These are phyloP conservation scores for Pandemis heparana DNA, from an alignment of 2,888 invertebrate species.

Conservation along the genomic window DNA sequence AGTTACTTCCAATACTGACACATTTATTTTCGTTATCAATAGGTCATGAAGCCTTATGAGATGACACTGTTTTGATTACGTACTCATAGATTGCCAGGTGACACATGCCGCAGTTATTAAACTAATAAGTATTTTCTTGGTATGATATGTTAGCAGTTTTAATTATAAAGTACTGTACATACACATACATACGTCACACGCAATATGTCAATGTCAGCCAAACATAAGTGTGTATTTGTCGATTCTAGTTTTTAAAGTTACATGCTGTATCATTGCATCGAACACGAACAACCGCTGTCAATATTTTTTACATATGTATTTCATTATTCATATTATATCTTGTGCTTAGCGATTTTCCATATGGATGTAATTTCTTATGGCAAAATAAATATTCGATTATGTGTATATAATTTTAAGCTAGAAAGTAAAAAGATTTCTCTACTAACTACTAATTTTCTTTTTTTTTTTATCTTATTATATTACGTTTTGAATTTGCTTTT, in stretches of 20 bases:
- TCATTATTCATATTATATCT: too few relatives aligned
- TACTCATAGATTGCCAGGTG: neutral
- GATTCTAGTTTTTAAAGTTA: neutral
- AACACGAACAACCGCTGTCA: neutral
- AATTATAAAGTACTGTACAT: neutral
- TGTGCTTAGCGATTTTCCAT: too few relatives aligned
- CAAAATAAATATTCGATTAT: too few relatives aligned
- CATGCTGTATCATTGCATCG: neutral
- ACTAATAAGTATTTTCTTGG: neutral
- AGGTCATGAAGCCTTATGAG: neutral
- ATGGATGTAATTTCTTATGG: too few relatives aligned
- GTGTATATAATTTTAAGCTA: too few relatives aligned
- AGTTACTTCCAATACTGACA: neutral
- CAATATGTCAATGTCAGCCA: neutral
- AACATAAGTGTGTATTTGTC: neutral
- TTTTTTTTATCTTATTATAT: too few relatives aligned
- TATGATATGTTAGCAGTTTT: neutral
- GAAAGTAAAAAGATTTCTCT: too few relatives aligned
- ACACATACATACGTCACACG: neutral
- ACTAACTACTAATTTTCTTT: too few relatives aligned
- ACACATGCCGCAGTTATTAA: neutral
- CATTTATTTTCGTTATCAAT: conserved; percentile 8
- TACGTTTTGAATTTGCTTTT: too few relatives aligned
- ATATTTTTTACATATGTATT: too few relatives aligned
- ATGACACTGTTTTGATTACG: neutral